Percentiles rank a stretch among this genome's conserved stretches.
Evolutionary conservation across 2,113 vertebrate genomes (phyloP).

Genomic region (Seriola rivoliana): DNA sequence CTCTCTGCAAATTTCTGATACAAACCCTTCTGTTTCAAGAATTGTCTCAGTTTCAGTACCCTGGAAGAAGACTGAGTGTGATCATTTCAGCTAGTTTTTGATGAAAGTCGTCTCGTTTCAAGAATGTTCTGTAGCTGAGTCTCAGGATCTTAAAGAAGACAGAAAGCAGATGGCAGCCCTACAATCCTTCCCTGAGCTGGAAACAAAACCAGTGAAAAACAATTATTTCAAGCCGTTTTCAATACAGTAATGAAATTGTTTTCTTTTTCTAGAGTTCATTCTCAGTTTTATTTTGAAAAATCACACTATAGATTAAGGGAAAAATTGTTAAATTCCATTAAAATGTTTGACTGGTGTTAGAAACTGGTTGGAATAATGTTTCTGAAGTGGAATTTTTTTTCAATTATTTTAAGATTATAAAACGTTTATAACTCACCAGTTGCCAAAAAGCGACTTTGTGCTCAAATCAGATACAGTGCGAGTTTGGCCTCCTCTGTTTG

Average conservation of each 20-base stretch:
- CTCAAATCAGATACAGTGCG: slow-evolving; percentile 39
- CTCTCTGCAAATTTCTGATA: not conserved
- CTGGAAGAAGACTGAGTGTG: not conserved
- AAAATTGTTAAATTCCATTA: not conserved
- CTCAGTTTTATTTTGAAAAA: not conserved
- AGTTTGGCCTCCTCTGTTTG: slow-evolving; percentile 53
- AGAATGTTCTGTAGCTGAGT: not conserved
- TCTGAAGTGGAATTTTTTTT: not conserved
- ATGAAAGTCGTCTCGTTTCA: not conserved
- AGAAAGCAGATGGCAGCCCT: no score
- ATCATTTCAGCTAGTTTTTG: not conserved
- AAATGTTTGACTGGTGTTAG: not conserved
- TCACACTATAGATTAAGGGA: not conserved
- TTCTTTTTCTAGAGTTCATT: not conserved
- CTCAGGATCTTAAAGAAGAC: not conserved
- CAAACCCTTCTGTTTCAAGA: not conserved
- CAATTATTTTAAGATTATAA: not conserved
- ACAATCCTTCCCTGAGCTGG: not conserved
- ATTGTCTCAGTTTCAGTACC: not conserved
- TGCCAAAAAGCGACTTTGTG: slow-evolving; percentile 2
- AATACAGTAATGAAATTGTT: no score
- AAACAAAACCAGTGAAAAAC: not conserved
- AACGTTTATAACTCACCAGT: not conserved
- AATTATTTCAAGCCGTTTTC: no score
- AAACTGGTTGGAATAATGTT: not conserved